Conservation (phyloP, 2,888 invertebrate species). For the Nematopogon swammerdamellus region DNA sequence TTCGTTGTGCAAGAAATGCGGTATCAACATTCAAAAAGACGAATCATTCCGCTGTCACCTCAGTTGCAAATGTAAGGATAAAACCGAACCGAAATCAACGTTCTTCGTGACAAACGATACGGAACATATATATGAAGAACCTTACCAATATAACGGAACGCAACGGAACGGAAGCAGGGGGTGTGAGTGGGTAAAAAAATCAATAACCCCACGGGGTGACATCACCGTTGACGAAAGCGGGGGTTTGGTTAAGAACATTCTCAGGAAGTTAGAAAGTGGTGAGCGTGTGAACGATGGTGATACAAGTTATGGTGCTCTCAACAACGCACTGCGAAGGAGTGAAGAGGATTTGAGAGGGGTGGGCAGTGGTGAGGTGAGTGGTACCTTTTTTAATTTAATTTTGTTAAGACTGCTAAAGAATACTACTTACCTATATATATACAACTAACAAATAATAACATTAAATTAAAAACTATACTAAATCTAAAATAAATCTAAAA, state of each 20-base stretch:
- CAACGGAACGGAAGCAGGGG: too few species aligned
- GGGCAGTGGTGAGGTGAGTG: too few species aligned
- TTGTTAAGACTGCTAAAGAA: too few species aligned
- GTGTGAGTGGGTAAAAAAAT: neutral
- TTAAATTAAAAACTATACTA: too few species aligned
- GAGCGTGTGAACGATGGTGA: too few species aligned
- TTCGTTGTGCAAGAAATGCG: constrained; percentile 27
- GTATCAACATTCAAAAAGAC: constrained; percentile 20
- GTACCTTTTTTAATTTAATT: too few species aligned
- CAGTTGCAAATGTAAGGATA: constrained; percentile 28
- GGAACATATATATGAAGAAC: constrained; percentile 64
- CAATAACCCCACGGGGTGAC: neutral
- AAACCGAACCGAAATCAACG: constrained; percentile 18
- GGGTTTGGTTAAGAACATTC: neutral
- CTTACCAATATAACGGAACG: constrained; percentile 14
- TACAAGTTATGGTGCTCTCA: neutral
- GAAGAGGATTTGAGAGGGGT: too few species aligned
- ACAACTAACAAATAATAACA: too few species aligned
- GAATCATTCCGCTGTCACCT: constrained; percentile 40
- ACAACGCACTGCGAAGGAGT: neutral
- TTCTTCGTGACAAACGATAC: constrained; percentile 28
- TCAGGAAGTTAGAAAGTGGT: neutral
- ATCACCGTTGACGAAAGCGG: neutral
- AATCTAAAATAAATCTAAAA: too few species aligned
- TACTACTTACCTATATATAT: too few species aligned